phyloP scores from a whole-genome alignment of 2,888 invertebrate species.

The Julus scanicus region DNA sequence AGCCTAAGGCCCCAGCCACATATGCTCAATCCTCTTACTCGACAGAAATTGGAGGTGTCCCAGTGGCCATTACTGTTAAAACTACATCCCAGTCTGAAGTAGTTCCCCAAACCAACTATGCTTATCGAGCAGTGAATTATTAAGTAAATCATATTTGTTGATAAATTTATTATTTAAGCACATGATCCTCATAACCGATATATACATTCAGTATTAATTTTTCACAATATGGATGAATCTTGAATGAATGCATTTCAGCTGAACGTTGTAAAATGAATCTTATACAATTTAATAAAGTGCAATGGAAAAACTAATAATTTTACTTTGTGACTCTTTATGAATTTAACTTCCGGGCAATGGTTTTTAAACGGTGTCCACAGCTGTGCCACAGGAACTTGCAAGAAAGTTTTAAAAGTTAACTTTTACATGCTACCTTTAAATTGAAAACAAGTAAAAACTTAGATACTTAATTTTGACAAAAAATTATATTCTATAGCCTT shows the following conservation, averaged over 20 bases:
- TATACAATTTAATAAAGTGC: not conserved
- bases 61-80: not conserved
- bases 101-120: conserved; percentile 7
- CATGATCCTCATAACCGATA: not conserved
- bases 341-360: not conserved
- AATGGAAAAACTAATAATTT: not conserved
- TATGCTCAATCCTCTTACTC: conserved; percentile 37
- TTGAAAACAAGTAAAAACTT: no score
- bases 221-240: not conserved
- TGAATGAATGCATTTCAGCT: not conserved
- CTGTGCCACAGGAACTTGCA: no score
- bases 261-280: not conserved
- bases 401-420: no score
- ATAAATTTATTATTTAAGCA: not conserved
- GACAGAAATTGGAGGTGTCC: conserved; percentile 46
- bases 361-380: no score
- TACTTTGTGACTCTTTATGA: not conserved
- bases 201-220: not conserved
- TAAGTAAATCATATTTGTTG: not conserved
- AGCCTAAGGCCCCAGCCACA: conserved; percentile 31
- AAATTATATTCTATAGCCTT: no score
- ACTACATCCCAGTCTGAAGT: not conserved
- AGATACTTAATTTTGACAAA: no score
- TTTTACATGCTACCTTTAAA: no score
- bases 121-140: not conserved